Evolutionary conservation across 2,113 vertebrate genomes (phyloP), one percentile per base, ranked within the genome.

Genomic region (Oryzias celebensis): DNA sequence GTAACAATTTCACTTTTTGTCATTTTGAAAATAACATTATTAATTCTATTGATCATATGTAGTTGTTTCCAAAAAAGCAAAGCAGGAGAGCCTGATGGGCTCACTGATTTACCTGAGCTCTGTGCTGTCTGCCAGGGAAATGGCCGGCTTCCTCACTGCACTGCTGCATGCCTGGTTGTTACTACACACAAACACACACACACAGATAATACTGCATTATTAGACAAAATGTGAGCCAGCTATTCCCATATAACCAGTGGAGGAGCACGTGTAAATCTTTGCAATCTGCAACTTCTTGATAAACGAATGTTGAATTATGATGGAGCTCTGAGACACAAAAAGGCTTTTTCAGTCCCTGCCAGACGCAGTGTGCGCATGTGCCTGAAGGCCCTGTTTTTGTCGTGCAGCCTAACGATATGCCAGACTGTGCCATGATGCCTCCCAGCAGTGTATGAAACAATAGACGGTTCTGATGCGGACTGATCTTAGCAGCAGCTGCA

Each of bases 101-200:
- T 61, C 1, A 4, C 1, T 4, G 12, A 14, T 80, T 91, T 85
- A 98, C 97, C 97, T 93, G 92, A 99, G 95, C 77, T 98, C 96
- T 0, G 95, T 98, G 93, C 97, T 99, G 80, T 99, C 97, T 0
- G 96, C 96, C 2, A 99, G 91, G 8, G 97, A 99, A 81, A 98
- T 94, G 66, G 97, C 96, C 0, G 97, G 97, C 57, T 98, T 98
- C 87, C 96, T 88, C 64, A 96, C 87, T 1, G 97, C 94, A 0
- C 92, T 96, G 91, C 94, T 95, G 82, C 95, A 96, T 0, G 96
- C 94, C 84, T 98, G 96, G 85, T 89, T 98, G 91, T 98, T 97
- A 82, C 97, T 99, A 91, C 20, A 65, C 10, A 70, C 36, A 78
- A 55, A 58, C 47, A 10, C 2, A 52, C 4, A 13, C 4, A 12